These are phyloP conservation scores for Drosophila eugracilis DNA, from an alignment of 1,140 invertebrate genomes.

Conservation along the genomic window DNA sequence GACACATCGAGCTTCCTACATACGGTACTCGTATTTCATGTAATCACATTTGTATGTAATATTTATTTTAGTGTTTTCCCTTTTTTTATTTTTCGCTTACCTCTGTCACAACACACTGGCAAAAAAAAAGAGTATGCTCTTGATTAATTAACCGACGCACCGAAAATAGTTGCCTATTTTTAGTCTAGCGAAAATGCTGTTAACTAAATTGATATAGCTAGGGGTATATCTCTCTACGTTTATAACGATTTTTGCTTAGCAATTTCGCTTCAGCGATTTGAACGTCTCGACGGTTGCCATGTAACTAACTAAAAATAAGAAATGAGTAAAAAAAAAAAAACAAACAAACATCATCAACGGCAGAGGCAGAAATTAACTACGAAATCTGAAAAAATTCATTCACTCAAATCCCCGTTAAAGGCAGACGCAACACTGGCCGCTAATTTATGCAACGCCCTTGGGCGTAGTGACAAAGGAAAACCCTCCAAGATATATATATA, in stretches of 20 bases:
- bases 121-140: slow-evolving; percentile 6
- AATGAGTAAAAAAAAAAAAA: slow-evolving; percentile 8
- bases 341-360: slow-evolving; percentile 34
- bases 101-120: slow-evolving; percentile 24
- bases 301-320: slow-evolving; percentile 52
- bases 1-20: slow-evolving; percentile 42
- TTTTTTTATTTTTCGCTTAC: slow-evolving; percentile 6
- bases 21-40: slow-evolving; percentile 5
- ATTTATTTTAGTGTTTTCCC: slow-evolving; percentile 18
- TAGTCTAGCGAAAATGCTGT: slow-evolving; percentile 13
- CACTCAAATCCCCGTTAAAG: slow-evolving; percentile 54
- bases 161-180: slow-evolving; percentile 51
- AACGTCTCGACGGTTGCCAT: slow-evolving; percentile 68
- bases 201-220: slow-evolving; percentile 10
- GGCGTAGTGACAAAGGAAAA: slow-evolving; percentile 42
- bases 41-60: slow-evolving; percentile 13
- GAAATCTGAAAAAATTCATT: slow-evolving; percentile 32
- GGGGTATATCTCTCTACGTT: too few relatives aligned
- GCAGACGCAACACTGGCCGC: slow-evolving; percentile 44
- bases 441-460: slow-evolving; percentile 82
- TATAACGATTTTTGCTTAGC: slow-evolving; percentile 6
- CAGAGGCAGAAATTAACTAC: slow-evolving; percentile 28
- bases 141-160: slow-evolving; percentile 48
- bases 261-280: slow-evolving; percentile 53
- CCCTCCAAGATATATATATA: slow-evolving; percentile 13